These are phyloP conservation scores for Diabrotica undecimpunctata DNA, from an alignment of 1,140 invertebrate species.

Conservation along the genomic window DNA sequence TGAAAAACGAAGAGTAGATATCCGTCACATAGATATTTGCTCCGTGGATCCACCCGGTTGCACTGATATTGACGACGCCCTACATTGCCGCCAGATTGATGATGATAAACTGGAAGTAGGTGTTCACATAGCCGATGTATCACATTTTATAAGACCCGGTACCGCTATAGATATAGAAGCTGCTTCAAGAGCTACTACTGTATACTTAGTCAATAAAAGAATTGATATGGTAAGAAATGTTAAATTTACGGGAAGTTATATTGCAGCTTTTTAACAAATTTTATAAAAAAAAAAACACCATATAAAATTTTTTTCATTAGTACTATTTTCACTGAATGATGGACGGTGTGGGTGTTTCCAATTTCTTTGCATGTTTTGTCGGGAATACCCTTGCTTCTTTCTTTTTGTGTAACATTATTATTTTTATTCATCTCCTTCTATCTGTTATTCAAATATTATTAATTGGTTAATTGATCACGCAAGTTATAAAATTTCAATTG, in stretches of 20 bases:
- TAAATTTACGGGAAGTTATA: too few species aligned
- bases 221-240: slow-evolving; percentile 80
- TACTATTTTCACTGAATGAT: too few species aligned
- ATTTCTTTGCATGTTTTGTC: too few species aligned
- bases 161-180: slow-evolving; percentile 88
- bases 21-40: slow-evolving; percentile 83
- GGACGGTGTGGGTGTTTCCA: too few species aligned
- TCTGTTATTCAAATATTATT: too few species aligned
- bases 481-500: too few species aligned
- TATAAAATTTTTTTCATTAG: slow-evolving; percentile 17
- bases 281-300: slow-evolving; percentile 45
- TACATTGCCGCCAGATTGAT: slow-evolving; percentile 78
- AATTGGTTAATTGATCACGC: too few species aligned
- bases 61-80: slow-evolving; percentile 98
- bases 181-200: slow-evolving; percentile 79
- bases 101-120: slow-evolving; percentile 85
- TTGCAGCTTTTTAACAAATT: background rate
- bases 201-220: slow-evolving; percentile 85
- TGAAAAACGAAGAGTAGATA: slow-evolving; percentile 72
- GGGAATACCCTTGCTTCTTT: too few species aligned
- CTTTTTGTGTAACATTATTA: too few species aligned
- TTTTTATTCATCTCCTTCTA: too few species aligned
- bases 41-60: slow-evolving; percentile 98
- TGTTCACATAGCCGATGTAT: slow-evolving; percentile 95
- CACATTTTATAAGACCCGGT: slow-evolving; percentile 85